Evolutionary conservation across 2,888 invertebrate genomes (phyloP).

Genomic region (Agonopterix subpropinquella): DNA sequence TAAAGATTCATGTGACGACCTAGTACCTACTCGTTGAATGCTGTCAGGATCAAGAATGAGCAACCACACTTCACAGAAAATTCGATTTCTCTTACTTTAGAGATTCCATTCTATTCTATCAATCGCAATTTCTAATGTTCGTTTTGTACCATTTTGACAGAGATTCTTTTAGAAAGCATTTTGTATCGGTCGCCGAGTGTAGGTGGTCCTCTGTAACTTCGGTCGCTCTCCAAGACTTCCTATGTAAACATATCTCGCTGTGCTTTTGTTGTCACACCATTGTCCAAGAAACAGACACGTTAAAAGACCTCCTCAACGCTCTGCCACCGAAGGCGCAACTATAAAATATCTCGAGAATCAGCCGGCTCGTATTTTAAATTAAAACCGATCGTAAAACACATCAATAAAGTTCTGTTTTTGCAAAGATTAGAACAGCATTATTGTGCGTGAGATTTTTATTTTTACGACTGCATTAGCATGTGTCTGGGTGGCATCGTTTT

Average conservation of each 20-base stretch:
- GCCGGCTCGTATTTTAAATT: constrained; percentile 28
- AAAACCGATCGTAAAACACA: constrained; percentile 39
- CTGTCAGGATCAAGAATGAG: too few relatives aligned
- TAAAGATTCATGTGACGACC: too few relatives aligned
- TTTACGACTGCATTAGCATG: constrained; percentile 42
- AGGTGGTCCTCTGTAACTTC: constrained; percentile 53
- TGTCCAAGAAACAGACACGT: constrained; percentile 34
- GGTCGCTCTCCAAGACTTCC: constrained; percentile 16
- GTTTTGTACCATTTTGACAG: too few relatives aligned
- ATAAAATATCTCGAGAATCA: constrained; percentile 23
- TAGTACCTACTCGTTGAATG: too few relatives aligned
- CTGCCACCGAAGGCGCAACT: constrained; percentile 24
- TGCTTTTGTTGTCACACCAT: constrained; percentile 55
- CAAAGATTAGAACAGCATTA: constrained; percentile 31
- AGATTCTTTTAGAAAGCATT: constrained; percentile 6
- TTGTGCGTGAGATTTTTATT: constrained; percentile 19
- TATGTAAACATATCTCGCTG: constrained; percentile 56
- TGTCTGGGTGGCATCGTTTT: constrained; percentile 22
- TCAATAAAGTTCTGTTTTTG: constrained; percentile 40
- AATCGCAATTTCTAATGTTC: too few relatives aligned
- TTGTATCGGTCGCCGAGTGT: constrained; percentile 28
- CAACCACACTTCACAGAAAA: too few relatives aligned
- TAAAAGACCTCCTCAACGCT: constrained; percentile 34
- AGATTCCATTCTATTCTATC: too few relatives aligned
- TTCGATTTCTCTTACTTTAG: too few relatives aligned